phyloP scores from a whole-genome alignment of 1,140 invertebrate genomes.

The Pseudomyrmex flavicornis region DNA sequence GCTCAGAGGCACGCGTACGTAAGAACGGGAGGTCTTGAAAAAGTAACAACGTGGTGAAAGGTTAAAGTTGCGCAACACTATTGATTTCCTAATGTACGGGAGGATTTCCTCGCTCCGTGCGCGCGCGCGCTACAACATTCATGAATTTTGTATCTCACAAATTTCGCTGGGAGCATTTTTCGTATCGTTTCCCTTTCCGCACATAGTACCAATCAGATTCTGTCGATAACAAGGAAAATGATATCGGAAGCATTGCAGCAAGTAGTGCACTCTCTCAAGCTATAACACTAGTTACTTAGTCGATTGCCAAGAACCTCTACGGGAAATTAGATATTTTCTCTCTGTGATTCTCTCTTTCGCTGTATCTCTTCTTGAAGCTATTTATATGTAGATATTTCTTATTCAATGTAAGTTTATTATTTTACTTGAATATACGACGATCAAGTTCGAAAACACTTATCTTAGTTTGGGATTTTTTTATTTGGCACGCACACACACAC shows the following conservation, averaged over 20 bases:
- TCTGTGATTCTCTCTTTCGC: not conserved
- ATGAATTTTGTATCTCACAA: constrained; percentile 41
- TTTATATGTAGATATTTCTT: not conserved
- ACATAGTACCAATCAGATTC: not conserved
- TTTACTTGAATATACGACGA: not conserved
- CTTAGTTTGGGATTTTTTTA: not conserved
- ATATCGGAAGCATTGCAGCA: not conserved
- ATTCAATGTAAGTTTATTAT: not conserved
- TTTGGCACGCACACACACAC: not conserved
- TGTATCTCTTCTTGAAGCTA: not conserved
- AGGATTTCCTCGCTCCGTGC: constrained; percentile 19
- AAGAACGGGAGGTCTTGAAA: constrained; percentile 22
- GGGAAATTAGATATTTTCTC: constrained; percentile 9
- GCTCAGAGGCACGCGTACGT: not conserved
- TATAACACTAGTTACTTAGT: not conserved
- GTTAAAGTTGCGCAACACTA: constrained; percentile 37
- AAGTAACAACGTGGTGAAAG: constrained; percentile 38
- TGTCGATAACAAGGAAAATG: not conserved
- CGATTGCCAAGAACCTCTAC: not conserved
- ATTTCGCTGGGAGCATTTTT: constrained; percentile 9
- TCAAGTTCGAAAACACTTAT: too few relatives aligned
- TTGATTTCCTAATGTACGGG: constrained; percentile 46
- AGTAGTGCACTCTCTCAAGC: not conserved
- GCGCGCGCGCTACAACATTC: not conserved
- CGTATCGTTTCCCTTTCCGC: not conserved